These are phyloP conservation scores for Bombycilla garrulus DNA, from an alignment of 2,113 vertebrate genomes.

Conservation along the genomic window DNA sequence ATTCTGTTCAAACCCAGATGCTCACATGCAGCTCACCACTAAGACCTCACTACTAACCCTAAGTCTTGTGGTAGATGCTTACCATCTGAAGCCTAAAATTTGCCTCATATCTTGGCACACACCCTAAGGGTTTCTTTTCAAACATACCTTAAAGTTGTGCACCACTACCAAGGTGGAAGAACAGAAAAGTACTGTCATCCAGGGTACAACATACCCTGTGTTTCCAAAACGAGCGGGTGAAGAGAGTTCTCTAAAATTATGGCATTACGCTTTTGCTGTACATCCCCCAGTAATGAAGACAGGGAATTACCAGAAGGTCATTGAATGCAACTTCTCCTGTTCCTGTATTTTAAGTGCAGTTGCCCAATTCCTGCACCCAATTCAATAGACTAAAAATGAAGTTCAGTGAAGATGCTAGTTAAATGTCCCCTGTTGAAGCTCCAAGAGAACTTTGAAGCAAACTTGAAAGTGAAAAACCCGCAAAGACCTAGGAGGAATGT, in stretches of 20 bases:
- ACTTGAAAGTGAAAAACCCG: neutral
- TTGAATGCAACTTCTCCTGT: neutral
- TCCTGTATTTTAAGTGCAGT: neutral
- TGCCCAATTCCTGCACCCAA: neutral
- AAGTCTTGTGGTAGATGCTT: neutral
- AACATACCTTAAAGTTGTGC: neutral
- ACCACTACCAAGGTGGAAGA: neutral
- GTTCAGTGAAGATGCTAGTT: neutral
- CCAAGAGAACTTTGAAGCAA: neutral
- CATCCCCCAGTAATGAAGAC: neutral
- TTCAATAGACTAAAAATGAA: neutral
- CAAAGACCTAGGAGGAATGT: neutral
- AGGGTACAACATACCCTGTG: accelerated
- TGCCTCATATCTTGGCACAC: neutral
- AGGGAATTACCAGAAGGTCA: neutral
- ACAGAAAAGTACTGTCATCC: neutral
- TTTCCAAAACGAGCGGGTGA: neutral
- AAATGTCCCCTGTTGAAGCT: neutral
- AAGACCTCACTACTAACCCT: neutral
- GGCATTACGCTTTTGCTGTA: neutral
- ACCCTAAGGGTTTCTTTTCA: neutral
- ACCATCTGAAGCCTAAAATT: neutral
- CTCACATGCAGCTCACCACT: neutral
- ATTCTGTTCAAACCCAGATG: neutral
- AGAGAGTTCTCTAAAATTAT: neutral